Base-by-base conservation (phyloP, 1,140 invertebrate species). In the Meloidogyne hapla region DNA sequence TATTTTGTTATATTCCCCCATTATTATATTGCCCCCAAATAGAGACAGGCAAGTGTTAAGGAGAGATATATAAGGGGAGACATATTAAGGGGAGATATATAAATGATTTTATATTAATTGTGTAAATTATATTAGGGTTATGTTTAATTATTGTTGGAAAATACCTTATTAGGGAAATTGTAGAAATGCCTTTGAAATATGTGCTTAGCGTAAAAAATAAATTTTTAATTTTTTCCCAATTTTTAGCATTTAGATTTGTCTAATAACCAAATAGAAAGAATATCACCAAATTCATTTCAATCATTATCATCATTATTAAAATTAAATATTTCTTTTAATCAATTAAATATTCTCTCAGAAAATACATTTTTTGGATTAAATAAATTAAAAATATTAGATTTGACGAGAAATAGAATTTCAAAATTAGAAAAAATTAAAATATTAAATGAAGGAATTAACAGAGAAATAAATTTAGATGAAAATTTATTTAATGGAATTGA, bases 351-450 rank as follows among this genome's bases (percentile, higher is more conserved):
- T 26, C 10, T 73, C 23, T 13, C 23, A 23, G 40, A 26, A 48
- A 28, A 42, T 38, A 33, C 45, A 25, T 73, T 73, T 73, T 18
- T 21, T n/a, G 70, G 70, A 13, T 63, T 73, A 13, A 38, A 61
- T n/a, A 73, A 73, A 63, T 73, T 73, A 38, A 73, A 61, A 33
- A 21, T 63, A n/a, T 21, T 73, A 23, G 21, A 65, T 64, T 62
- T 73, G 23, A 18, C 38, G 10, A 61, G 56, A 33, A 73, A 73
- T 62, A 42, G 56, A 28, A 23, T 73, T n/a, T 48, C 70, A 48
- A 73, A 73, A 73, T 73, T 73, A 23, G 70, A 48, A n/a, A 73
- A 56, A n/a, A n/a, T 56, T n/a, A 56, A 56, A 56, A 56, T n/a
- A n/a, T 6, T n/a, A 56, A 56, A 56, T 4, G 33, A 33, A 33